Evolutionary conservation across 2,888 invertebrate species (phyloP).

Genomic region (Vanessa cardui): DNA sequence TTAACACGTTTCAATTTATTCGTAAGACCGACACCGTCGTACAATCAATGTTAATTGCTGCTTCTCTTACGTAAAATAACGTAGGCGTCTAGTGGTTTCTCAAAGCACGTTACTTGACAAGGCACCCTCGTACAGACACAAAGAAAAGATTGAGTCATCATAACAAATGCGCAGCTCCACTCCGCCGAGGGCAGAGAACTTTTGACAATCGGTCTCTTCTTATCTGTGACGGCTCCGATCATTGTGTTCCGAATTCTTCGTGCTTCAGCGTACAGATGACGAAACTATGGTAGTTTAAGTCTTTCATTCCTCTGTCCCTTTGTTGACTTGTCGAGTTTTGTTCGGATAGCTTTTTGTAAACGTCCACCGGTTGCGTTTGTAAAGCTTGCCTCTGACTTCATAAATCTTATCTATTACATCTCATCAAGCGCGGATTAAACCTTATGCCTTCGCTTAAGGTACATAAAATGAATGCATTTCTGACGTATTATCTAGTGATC

Average conservation of each 20-base stretch:
- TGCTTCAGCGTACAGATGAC: conserved; percentile 70
- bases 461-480: conserved; percentile 47
- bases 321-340: conserved; percentile 77
- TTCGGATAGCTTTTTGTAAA: conserved; percentile 72
- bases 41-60: conserved; percentile 78
- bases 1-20: conserved; percentile 77
- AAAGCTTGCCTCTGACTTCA: conserved; percentile 68
- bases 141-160: conserved; percentile 82
- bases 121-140: conserved; percentile 62
- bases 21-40: conserved; percentile 56
- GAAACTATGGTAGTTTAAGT: conserved; percentile 67
- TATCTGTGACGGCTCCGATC: conserved; percentile 78
- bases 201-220: conserved; percentile 72
- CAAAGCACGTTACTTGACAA: conserved; percentile 53
- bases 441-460: conserved; percentile 53
- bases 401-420: conserved; percentile 76
- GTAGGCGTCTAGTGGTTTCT: conserved; percentile 60
- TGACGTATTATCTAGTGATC: conserved; percentile 18
- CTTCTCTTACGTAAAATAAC: conserved; percentile 67
- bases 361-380: conserved; percentile 65
- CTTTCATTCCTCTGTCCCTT: conserved; percentile 71
- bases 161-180: conserved; percentile 77
- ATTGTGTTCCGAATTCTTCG: conserved; percentile 74
- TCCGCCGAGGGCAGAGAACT: conserved; percentile 66
- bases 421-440: conserved; percentile 62